Evolutionary conservation across 2,888 invertebrate species (phyloP).

Genomic region (Leptinotarsa peninsularis): DNA sequence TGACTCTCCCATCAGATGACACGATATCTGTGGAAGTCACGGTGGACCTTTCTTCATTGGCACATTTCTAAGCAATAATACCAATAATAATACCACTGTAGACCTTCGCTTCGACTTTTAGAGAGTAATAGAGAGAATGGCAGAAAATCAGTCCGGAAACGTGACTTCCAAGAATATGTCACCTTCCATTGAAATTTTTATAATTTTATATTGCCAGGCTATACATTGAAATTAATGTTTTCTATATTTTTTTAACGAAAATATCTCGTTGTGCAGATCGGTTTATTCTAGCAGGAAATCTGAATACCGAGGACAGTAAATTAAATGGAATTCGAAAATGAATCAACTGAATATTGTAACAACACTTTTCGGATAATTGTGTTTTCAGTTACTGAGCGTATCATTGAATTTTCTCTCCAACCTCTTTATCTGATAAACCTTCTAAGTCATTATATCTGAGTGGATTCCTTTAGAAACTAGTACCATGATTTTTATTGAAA

Average conservation of each 20-base stretch:
- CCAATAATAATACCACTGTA: background rate
- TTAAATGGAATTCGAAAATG: too few species aligned
- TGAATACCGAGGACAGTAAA: too few species aligned
- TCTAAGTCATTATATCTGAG: too few species aligned
- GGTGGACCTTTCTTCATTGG: constrained; percentile 5
- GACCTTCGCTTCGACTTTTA: constrained; percentile 12
- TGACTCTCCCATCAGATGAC: constrained; percentile 9
- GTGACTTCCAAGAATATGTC: constrained; percentile 22
- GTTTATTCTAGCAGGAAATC: too few species aligned
- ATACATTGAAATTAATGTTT: background rate
- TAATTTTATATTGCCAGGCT: background rate
- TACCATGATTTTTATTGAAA: too few species aligned
- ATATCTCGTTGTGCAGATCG: background rate
- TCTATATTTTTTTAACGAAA: background rate
- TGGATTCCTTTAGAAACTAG: too few species aligned
- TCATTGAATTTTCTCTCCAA: too few species aligned
- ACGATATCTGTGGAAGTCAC: constrained; percentile 14
- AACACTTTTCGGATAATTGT: too few species aligned
- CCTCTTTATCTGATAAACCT: too few species aligned
- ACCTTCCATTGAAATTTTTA: constrained; percentile 4
- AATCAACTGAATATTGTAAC: too few species aligned
- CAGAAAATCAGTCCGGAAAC: constrained; percentile 22
- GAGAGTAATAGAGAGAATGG: constrained; percentile 19
- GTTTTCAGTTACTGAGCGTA: too few species aligned
- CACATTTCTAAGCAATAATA: constrained; percentile 2